Evolutionary conservation across 1,140 invertebrate species (phyloP).

Genomic region (Formica selysi): DNA sequence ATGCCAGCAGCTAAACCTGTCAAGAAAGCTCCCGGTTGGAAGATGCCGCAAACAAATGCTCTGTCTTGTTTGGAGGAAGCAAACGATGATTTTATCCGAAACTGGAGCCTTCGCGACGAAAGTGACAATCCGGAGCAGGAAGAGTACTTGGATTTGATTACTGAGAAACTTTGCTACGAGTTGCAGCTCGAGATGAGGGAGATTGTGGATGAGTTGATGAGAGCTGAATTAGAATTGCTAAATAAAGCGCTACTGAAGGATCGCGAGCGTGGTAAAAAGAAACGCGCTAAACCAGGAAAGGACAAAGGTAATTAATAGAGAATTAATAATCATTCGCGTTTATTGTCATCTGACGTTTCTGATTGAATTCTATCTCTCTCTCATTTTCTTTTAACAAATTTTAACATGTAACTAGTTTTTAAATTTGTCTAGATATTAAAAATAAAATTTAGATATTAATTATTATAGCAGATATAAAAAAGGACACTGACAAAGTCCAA

Average conservation of each 20-base stretch:
- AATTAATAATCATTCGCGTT: not conserved
- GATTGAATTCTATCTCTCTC: not conserved
- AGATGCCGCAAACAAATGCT: slow-evolving; percentile 80
- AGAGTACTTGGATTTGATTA: slow-evolving; percentile 86
- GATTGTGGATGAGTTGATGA: slow-evolving; percentile 88
- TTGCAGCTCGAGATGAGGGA: slow-evolving; percentile 87
- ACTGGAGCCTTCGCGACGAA: slow-evolving; percentile 85
- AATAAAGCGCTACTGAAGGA: slow-evolving; percentile 86
- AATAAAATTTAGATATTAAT: slow-evolving; percentile 9
- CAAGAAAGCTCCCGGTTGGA: slow-evolving; percentile 67
- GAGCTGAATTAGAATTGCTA: slow-evolving; percentile 86
- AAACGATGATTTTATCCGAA: slow-evolving; percentile 82
- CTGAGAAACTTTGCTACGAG: slow-evolving; percentile 85
- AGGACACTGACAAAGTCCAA: no score
- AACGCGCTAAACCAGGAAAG: slow-evolving; percentile 5
- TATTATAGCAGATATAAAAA: not conserved
- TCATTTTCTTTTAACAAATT: not conserved
- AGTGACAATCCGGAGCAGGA: slow-evolving; percentile 84
- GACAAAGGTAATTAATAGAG: not conserved
- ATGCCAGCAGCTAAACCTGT: slow-evolving; percentile 39
- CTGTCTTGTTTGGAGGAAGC: slow-evolving; percentile 79
- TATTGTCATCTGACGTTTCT: no score
- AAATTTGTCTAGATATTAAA: not conserved
- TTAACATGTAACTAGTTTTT: not conserved
- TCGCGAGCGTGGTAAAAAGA: slow-evolving; percentile 31